A percentile compares a stretch with the other conserved stretches of the same genome.
Evolutionary conservation across 2,888 invertebrate genomes (phyloP).

Genomic region (Rhingia campestris): DNA sequence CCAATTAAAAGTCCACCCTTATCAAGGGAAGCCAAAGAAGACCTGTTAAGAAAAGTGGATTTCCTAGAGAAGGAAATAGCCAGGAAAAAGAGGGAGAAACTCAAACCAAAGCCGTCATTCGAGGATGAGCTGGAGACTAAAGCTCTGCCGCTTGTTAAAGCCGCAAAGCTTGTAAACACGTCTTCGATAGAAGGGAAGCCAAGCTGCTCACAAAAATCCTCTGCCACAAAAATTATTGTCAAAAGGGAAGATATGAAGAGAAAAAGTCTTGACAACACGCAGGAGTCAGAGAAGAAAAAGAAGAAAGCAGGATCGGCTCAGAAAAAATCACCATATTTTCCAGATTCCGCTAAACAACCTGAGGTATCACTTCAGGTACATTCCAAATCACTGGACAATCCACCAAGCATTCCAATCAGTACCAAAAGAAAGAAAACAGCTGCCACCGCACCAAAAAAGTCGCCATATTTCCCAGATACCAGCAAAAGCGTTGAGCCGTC

Average conservation of each 20-base stretch:
- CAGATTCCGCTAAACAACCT: not conserved
- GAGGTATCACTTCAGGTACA: conserved; percentile 1
- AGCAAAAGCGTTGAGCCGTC: too few species aligned
- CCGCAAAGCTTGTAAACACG: not conserved
- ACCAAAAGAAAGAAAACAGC: not conserved
- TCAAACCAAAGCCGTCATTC: conserved; percentile 42
- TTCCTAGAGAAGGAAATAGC: conserved; percentile 33
- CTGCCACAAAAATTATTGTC: not conserved
- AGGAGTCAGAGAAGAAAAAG: conserved; percentile 29
- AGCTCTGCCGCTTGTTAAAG: not conserved
- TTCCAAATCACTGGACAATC: conserved; percentile 48
- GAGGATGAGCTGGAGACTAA: conserved; percentile 52
- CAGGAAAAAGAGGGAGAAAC: conserved; percentile 29
- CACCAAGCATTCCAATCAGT: conserved; percentile 44
- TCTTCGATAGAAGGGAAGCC: not conserved
- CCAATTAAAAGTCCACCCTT: conserved; percentile 40
- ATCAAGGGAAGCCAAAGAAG: conserved; percentile 76
- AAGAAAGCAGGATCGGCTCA: not conserved
- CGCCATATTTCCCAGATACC: too few species aligned
- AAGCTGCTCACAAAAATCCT: not conserved
- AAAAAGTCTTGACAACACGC: conserved; percentile 34
- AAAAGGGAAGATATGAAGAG: conserved; percentile 37
- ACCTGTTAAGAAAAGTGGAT: conserved; percentile 50
- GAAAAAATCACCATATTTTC: conserved; percentile 33
- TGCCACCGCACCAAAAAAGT: conserved; percentile 1